Percentiles rank a stretch among this genome's conserved stretches.
Conservation (phyloP, 1,140 invertebrate genomes). For the Contarinia nasturtii region DNA sequence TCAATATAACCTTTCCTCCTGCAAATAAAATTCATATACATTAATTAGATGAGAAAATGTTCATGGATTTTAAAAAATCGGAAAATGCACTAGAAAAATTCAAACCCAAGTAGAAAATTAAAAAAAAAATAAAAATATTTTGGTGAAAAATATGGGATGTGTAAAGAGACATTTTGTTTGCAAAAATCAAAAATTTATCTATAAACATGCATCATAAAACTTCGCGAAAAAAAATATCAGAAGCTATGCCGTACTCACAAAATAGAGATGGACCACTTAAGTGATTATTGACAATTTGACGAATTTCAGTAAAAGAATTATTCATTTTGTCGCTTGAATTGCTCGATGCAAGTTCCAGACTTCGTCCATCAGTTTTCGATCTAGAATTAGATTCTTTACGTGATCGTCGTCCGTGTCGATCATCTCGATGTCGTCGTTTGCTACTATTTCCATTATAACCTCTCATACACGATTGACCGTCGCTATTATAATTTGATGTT, state of each 20-base stretch:
- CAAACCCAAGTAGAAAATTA: no score
- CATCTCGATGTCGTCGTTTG: conserved; percentile 19
- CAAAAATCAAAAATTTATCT: no score
- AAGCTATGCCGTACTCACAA: conserved; percentile 30
- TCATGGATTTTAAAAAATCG: no score
- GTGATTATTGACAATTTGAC: conserved; percentile 27
- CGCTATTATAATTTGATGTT: conserved; percentile 69
- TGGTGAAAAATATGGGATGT: no score
- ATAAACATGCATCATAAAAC: no score
- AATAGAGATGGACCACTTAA: conserved; percentile 23
- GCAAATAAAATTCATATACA: background rate
- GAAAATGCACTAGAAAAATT: no score
- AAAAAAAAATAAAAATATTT: no score
- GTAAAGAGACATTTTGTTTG: no score
- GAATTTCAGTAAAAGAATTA: no score
- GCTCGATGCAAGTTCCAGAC: conserved; percentile 80
- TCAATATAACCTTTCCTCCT: conserved; percentile 16
- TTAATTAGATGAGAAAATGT: no score
- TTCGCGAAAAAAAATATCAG: no score
- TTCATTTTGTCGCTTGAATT: conserved; percentile 91
- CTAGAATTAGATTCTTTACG: conserved; percentile 70
- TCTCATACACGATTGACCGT: conserved; percentile 44
- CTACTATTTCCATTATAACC: conserved; percentile 35
- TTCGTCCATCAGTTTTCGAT: conserved; percentile 48
- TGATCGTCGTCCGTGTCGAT: conserved; percentile 10